Evolutionary conservation across 2,888 invertebrate genomes (phyloP).

Genomic region (Fabriciana adippe): DNA sequence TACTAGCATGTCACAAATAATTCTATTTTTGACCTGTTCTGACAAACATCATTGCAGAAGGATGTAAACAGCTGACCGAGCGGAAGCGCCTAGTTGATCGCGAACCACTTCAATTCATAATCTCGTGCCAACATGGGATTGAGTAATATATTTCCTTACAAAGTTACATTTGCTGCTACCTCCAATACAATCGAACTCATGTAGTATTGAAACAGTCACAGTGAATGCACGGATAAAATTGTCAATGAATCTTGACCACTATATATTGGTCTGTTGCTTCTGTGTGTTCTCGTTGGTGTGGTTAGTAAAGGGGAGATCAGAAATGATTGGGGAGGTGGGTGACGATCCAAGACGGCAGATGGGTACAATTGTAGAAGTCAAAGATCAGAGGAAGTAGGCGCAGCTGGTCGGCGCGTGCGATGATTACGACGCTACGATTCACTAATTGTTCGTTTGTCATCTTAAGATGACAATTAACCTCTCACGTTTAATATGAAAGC

Average conservation of each 20-base stretch:
- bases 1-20: background rate
- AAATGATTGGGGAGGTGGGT: slow-evolving; percentile 48
- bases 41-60: slow-evolving; percentile 30
- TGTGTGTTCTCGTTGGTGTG: slow-evolving; percentile 39
- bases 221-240: slow-evolving; percentile 45
- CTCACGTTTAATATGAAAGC: slow-evolving; percentile 12
- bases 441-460: slow-evolving; percentile 58
- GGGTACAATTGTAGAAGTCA: slow-evolving; percentile 76
- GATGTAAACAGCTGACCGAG: slow-evolving; percentile 65
- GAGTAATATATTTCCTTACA: slow-evolving; percentile 76
- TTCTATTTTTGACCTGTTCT: slow-evolving; percentile 3
- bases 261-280: slow-evolving; percentile 47
- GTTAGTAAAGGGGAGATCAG: slow-evolving; percentile 52
- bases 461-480: slow-evolving; percentile 37
- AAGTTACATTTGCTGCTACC: slow-evolving; percentile 42
- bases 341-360: slow-evolving; percentile 71
- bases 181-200: slow-evolving; percentile 27
- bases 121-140: slow-evolving; percentile 78
- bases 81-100: slow-evolving; percentile 80
- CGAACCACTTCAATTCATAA: slow-evolving; percentile 80
- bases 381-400: slow-evolving; percentile 79
- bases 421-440: slow-evolving; percentile 47
- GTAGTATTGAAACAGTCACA: slow-evolving; percentile 25
- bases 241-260: slow-evolving; percentile 45
- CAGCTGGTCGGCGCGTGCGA: slow-evolving; percentile 63